Percentiles rank a stretch among this genome's conserved stretches.
Conservation (phyloP, 30 jellyfish, hydroid and myxozoan species). For the Turritopsis dohrnii region DNA sequence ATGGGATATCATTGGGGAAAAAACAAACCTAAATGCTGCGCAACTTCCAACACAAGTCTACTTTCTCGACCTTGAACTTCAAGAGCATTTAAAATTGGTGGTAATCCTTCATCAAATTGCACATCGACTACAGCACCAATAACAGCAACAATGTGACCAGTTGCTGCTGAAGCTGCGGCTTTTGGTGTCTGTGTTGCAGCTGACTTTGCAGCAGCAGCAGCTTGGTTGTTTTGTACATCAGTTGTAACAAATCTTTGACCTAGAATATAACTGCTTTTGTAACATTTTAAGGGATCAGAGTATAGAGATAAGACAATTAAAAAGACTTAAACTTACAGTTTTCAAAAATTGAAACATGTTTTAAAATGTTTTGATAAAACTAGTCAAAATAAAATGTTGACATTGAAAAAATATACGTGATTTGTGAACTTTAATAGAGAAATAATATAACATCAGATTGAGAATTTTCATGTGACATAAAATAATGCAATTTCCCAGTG, state of each 20-base stretch:
- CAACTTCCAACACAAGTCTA: constrained; percentile 95
- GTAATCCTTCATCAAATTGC: constrained; percentile 87
- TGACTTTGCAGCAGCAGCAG: constrained; percentile 77
- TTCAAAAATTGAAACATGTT: constrained; percentile 4
- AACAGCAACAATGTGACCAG: constrained; percentile 96
- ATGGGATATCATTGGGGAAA: not conserved
- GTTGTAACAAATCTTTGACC: constrained; percentile 89
- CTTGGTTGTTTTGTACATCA: constrained; percentile 54
- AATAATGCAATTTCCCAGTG: no score
- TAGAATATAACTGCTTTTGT: constrained; percentile 2
- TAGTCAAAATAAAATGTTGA: no score
- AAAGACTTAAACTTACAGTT: no score
- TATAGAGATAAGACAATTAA: no score
- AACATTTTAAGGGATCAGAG: not conserved
- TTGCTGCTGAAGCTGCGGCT: constrained; percentile 38
- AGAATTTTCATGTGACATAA: no score
- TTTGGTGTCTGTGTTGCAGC: constrained; percentile 30
- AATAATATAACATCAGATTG: no score
- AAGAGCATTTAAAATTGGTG: constrained; percentile 97
- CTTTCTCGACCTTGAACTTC: constrained; percentile 97
- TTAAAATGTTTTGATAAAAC: no score
- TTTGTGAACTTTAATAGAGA: no score
- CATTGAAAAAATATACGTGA: no score
- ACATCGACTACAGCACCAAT: constrained; percentile 99
- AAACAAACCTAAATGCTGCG: constrained; percentile 96